Evolutionary conservation across 2,113 vertebrate genomes (phyloP), one percentile per base, ranked within the genome.

Genomic region (Passer montanus): DNA sequence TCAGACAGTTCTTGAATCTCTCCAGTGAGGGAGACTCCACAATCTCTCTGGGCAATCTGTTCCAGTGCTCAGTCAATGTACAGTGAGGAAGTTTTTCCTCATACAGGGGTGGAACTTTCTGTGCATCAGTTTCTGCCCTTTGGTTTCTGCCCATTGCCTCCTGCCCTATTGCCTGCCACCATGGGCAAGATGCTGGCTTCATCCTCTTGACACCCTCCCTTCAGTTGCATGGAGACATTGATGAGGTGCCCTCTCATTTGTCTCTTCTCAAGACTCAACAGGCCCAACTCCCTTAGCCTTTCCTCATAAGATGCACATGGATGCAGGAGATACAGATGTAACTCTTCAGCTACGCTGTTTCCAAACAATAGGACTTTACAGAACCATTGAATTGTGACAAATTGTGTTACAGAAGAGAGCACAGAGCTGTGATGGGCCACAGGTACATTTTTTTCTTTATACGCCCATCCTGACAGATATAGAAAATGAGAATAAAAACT

Each of bases 381-480:
- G 7, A 67, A 9, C 49, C 53, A 62, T 19, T n/a, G 6, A 47
- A 44, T 43, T 21, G 33, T 62, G 41, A 33, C 7, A 70, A 73
- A 62, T n/a, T 84, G 4, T 47, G 9, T 64, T 60, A 35, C 14
- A 84, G 60, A 64, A 76, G 18, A 75, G 5, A 79, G 1, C 33
- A 16, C 4, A 79, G 23, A 49, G 7, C 30, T 68, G 7, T 59
- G 41, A 33, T 68, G 24, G 60, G 18, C 16, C 49, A 79, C 39
- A 50, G 17, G 15, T 43, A 63, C 20, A 27, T 68, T 63, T 75
- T 76, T 39, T 50, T 35, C 9, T 73, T 86, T 52, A 44, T 39
- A 47, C 1, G 12, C 2, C 3, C 13, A 14, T 56, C 6, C 30
- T 68, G 47, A 46, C 21, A 82, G 15, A 28, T 41, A n/a, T 0